Base-by-base conservation (phyloP, 2,113 vertebrate genomes). In the Catharus bicknelli region DNA sequence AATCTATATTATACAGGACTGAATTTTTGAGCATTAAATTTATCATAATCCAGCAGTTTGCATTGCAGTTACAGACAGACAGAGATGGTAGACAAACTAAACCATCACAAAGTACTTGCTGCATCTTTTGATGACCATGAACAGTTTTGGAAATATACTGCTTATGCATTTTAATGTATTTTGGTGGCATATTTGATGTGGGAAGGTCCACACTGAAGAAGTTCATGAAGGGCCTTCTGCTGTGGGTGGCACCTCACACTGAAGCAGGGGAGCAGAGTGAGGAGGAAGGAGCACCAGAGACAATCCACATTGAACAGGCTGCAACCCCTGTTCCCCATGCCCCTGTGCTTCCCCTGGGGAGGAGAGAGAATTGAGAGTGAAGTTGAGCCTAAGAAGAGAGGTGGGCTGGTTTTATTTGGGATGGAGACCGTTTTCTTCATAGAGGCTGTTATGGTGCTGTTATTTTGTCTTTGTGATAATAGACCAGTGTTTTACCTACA, bases 231-330 rank as follows among this genome's bases (percentile, higher is more conserved):
- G 16, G 15, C 9, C 38, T 11, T 16, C 20, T 68, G 23, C 40
- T 12, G 25, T 30, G 62, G 6, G 9, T 48, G 30, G 13, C 23
- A 81, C 5, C 45, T 23, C 23, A 17, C 54, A 12, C 3, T 26
- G 62, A 54, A 48, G 20, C 62, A 36, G n/a, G 30, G 4, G 23
- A 53, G 11, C 26, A 58, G 18, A 0, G 1, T 13, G 30, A 68
- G 47, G 40, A 62, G 21, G 17, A 69, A 32, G 48, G 40, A 68
- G 15, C 30, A 40, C 21, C 48, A 47, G 53, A 34, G 13, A 34
- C 3, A 42, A 36, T 3, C 5, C 29, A 20, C 0, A 0, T 7
- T 54, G 40, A 42, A 42, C 48, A 19, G 55, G 32, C 21, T 68
- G 30, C 42, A 55, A 19, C 8, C 21, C 25, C 5, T 26, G 6